phyloP scores from a whole-genome alignment of 1,140 invertebrate species.

The Bradynema listronoti region DNA sequence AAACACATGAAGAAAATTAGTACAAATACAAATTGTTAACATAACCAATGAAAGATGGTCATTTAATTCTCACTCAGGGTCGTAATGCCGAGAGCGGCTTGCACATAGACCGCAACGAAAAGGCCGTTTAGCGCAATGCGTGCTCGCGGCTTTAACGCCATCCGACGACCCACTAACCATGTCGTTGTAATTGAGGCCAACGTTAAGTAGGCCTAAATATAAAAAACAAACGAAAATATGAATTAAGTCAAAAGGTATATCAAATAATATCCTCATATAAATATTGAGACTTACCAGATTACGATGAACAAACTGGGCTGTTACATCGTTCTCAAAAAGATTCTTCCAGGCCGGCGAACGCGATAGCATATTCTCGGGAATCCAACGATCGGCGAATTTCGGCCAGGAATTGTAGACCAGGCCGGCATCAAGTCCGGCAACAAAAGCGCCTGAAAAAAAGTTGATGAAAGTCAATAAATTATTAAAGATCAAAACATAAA shows the following conservation, averaged over 20 bases:
- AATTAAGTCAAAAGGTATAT: neutral
- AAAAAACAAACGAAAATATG: too few species aligned
- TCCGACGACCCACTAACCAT: conserved; percentile 42
- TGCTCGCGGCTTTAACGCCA: neutral
- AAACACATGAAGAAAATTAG: conserved; percentile 14
- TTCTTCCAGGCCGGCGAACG: conserved; percentile 72
- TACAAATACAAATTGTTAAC: neutral
- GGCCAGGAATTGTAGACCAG: conserved; percentile 96
- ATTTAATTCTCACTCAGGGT: conserved; percentile 72
- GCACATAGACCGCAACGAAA: conserved; percentile 67
- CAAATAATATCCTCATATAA: neutral
- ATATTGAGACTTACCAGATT: conserved; percentile 66
- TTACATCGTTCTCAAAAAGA: conserved; percentile 92
- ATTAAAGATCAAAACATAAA: too few species aligned
- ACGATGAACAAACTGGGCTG: conserved; percentile 91
- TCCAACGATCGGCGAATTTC: conserved; percentile 90
- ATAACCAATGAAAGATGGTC: neutral
- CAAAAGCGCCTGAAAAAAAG: conserved; percentile 74
- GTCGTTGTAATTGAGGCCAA: conserved; percentile 43
- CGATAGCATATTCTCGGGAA: conserved; percentile 74
- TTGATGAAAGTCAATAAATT: too few species aligned
- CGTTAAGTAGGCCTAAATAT: conserved; percentile 50
- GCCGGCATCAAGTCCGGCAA: conserved; percentile 93
- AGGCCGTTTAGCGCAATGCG: conserved; percentile 63
- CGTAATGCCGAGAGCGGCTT: conserved; percentile 79